These are phyloP conservation scores for Tanypteryx hageni DNA, from an alignment of 2,888 invertebrate species.

Conservation along the genomic window DNA sequence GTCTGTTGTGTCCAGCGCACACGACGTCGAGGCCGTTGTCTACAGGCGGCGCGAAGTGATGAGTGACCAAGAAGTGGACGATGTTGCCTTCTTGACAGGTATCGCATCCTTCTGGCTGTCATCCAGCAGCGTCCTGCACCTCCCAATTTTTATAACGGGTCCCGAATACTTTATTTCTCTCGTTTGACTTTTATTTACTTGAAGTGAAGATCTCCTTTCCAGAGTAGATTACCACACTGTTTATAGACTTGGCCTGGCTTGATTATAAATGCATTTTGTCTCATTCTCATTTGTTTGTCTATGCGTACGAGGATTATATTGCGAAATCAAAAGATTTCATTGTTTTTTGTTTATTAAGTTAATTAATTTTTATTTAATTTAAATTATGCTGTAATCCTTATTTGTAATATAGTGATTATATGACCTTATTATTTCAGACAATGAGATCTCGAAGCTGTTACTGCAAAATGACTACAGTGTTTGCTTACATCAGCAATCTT, in stretches of 20 bases:
- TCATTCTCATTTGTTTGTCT: constrained; percentile 8
- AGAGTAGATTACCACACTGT: background rate
- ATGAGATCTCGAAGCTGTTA: constrained; percentile 48
- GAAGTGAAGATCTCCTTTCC: background rate
- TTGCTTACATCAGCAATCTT: constrained; percentile 48
- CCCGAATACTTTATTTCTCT: background rate
- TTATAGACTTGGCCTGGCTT: constrained; percentile 39
- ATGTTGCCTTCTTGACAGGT: constrained; percentile 95
- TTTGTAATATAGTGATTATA: constrained; percentile 22
- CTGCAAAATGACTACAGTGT: constrained; percentile 49
- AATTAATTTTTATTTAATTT: constrained; percentile 31
- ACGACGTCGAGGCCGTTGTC: constrained; percentile 76
- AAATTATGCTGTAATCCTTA: background rate
- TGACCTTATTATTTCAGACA: constrained; percentile 57
- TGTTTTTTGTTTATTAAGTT: constrained; percentile 4
- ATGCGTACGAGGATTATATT: constrained; percentile 29
- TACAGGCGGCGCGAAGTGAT: constrained; percentile 78
- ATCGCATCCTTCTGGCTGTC: constrained; percentile 62
- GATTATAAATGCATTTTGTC: constrained; percentile 8
- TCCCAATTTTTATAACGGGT: background rate
- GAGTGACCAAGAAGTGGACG: constrained; percentile 95
- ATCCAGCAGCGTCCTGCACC: constrained; percentile 27
- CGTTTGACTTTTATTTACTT: constrained; percentile 9
- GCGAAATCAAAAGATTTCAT: background rate
- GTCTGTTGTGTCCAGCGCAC: constrained; percentile 75